Conservation (phyloP, 2,888 invertebrate genomes). For the Eilema depressum region DNA sequence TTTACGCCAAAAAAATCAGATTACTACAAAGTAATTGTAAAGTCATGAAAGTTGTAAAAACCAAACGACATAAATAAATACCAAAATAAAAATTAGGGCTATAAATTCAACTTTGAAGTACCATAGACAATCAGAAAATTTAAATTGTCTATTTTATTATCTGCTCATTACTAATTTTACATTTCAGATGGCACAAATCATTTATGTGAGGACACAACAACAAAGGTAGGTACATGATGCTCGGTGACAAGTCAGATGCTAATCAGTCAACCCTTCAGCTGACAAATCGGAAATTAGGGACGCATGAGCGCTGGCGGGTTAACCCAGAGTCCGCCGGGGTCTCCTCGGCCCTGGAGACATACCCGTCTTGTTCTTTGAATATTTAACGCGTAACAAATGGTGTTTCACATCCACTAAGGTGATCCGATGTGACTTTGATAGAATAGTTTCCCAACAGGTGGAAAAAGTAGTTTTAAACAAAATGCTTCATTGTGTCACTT, state of each 20-base stretch:
- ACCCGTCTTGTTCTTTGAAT: conserved; percentile 83
- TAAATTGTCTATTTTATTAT: conserved; percentile 20
- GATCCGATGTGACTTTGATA: conserved; percentile 32
- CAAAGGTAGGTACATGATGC: conserved; percentile 75
- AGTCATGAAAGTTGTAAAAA: too few relatives aligned
- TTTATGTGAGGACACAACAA: conserved; percentile 61
- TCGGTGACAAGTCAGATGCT: conserved; percentile 84
- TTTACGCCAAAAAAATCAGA: too few relatives aligned
- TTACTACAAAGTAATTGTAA: too few relatives aligned
- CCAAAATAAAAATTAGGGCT: too few relatives aligned
- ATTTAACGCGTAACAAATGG: conserved; percentile 78
- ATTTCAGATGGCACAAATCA: conserved; percentile 59
- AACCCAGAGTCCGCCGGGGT: conserved; percentile 69
- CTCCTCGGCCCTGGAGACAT: conserved; percentile 74
- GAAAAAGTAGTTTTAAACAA: neutral
- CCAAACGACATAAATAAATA: too few relatives aligned
- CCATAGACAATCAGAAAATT: neutral
- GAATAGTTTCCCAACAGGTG: conserved; percentile 17
- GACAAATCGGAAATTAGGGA: conserved; percentile 86
- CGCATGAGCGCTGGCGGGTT: conserved; percentile 84
- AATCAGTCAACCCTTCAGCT: conserved; percentile 85
- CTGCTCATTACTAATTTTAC: conserved; percentile 58
- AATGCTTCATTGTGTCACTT: too few relatives aligned
- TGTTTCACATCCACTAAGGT: conserved; percentile 62
- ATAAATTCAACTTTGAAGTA: neutral